Percentiles rank a stretch among this genome's conserved stretches.
Evolutionary conservation across 2,888 invertebrate species (phyloP).

Genomic region (Tholera decimalis): DNA sequence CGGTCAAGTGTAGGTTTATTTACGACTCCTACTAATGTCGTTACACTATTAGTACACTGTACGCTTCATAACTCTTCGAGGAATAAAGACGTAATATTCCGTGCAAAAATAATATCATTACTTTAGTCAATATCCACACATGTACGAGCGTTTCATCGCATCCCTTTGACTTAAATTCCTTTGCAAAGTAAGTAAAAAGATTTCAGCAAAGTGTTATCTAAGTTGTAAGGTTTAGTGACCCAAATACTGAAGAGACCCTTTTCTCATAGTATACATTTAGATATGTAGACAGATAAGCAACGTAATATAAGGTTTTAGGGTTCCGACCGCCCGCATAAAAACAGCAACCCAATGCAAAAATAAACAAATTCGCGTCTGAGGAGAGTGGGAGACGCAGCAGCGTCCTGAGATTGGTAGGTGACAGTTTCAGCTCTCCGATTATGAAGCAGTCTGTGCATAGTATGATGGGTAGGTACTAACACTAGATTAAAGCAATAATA

Average conservation of each 20-base stretch:
- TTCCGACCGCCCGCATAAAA: not conserved
- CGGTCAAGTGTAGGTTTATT: not conserved
- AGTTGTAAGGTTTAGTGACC: slow-evolving; percentile 25
- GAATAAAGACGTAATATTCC: not conserved
- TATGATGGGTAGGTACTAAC: too few species aligned
- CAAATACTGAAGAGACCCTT: slow-evolving; percentile 30
- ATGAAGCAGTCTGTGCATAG: too few species aligned
- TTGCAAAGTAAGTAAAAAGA: slow-evolving; percentile 10
- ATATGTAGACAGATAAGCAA: slow-evolving; percentile 20
- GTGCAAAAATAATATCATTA: not conserved
- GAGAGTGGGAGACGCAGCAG: too few species aligned
- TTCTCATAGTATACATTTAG: slow-evolving; percentile 27
- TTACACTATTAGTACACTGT: not conserved
- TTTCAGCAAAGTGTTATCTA: slow-evolving; percentile 9
- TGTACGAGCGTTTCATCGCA: not conserved
- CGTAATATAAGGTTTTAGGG: not conserved
- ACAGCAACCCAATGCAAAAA: not conserved
- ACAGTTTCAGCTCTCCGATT: too few species aligned
- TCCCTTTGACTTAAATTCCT: not conserved
- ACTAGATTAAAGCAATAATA: too few species aligned
- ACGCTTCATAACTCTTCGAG: not conserved
- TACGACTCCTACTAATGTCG: not conserved
- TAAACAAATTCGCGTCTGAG: too few species aligned
- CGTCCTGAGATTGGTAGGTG: too few species aligned
- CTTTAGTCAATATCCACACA: too few species aligned